Evolutionary conservation across 2,113 vertebrate species (phyloP).

Genomic region (Sigmodon hispidus): DNA sequence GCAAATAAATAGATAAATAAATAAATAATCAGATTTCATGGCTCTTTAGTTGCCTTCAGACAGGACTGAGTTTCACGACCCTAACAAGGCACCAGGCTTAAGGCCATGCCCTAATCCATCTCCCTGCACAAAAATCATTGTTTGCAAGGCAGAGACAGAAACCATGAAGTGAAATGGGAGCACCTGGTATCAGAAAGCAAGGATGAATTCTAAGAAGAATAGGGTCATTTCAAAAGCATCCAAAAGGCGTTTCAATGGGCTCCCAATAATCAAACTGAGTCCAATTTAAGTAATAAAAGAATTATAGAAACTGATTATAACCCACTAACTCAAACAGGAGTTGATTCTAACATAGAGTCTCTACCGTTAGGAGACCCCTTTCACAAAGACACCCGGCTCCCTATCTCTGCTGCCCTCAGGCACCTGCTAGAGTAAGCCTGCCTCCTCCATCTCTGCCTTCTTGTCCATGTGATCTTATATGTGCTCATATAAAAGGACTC

Average conservation of each 20-base stretch:
- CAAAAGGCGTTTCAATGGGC: neutral
- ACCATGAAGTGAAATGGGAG: neutral
- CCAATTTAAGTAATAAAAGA: neutral
- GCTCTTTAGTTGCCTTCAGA: neutral
- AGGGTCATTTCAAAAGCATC: neutral
- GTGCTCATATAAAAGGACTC: conserved; percentile 21
- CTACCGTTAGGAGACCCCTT: neutral
- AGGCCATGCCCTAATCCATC: too few relatives aligned
- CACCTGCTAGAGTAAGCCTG: neutral
- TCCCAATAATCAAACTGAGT: too few relatives aligned
- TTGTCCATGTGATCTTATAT: neutral
- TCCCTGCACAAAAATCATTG: neutral
- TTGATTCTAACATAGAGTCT: neutral
- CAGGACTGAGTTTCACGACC: too few relatives aligned
- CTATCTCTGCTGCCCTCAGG: neutral
- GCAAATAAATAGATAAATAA: too few relatives aligned
- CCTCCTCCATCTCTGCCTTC: neutral
- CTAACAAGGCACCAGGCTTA: neutral
- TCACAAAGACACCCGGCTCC: conserved; percentile 37
- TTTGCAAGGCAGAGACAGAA: neutral
- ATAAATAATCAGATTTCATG: neutral
- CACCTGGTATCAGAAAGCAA: neutral
- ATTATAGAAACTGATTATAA: neutral
- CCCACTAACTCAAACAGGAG: neutral
- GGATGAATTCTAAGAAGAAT: neutral